Conservation (phyloP, 1,140 invertebrate species). For the Drosophila tristis region DNA sequence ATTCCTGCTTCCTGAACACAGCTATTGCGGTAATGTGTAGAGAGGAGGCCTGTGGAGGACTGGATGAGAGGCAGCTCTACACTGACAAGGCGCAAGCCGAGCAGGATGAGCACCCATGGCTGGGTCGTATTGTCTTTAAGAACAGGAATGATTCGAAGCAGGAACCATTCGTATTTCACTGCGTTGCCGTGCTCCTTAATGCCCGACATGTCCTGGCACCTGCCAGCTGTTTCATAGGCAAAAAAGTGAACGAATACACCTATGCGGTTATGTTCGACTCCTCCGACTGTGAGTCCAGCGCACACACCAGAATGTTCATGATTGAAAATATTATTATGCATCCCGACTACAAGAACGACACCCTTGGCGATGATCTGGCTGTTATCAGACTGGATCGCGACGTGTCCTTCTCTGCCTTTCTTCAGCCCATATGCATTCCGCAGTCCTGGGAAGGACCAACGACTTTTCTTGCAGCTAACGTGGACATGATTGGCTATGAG, state of each 20-base stretch:
- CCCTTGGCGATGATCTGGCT: conserved; percentile 1
- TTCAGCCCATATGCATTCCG: conserved; percentile 6
- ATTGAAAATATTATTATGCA: neutral
- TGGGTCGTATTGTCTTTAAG: neutral
- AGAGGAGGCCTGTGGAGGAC: neutral
- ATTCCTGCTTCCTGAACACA: neutral
- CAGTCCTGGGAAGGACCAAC: too few relatives aligned
- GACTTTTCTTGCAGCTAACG: too few relatives aligned
- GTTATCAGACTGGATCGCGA: neutral
- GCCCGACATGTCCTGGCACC: neutral
- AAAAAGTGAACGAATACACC: neutral
- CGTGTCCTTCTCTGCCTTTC: neutral
- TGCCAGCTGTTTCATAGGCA: neutral
- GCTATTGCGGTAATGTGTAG: neutral
- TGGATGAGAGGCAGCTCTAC: conserved; percentile 3
- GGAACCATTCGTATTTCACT: neutral
- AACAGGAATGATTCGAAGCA: neutral
- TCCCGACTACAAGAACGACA: neutral
- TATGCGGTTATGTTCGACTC: neutral
- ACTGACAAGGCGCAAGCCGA: neutral
- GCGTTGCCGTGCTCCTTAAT: neutral
- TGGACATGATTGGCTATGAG: too few relatives aligned
- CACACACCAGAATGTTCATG: neutral
- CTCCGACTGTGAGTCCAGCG: neutral
- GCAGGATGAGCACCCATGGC: conserved; percentile 5